Conservation (phyloP, 2,797 vertebrate species). For the Hydrophis major region DNA sequence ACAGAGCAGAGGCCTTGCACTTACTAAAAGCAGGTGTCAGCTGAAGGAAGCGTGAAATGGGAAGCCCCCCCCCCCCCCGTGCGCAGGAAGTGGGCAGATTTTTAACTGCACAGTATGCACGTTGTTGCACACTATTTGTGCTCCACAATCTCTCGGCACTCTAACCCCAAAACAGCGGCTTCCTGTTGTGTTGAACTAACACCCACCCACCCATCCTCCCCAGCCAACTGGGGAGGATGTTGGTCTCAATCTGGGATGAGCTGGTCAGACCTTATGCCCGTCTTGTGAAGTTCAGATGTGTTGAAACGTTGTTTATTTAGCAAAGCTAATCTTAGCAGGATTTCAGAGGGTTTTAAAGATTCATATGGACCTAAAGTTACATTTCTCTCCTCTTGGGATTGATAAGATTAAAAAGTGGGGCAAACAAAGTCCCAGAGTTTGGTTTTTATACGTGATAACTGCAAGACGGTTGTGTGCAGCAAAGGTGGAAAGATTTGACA, state of each 20-base stretch:
- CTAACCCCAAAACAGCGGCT: background rate
- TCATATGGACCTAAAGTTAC: background rate
- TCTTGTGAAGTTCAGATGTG: background rate
- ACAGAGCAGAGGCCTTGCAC: background rate
- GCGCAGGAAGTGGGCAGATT: constrained; percentile 47
- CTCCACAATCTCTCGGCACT: background rate
- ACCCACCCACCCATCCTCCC: background rate
- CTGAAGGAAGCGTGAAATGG: background rate
- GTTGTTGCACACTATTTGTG: rapidly evolving
- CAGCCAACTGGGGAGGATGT: background rate
- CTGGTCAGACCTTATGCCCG: background rate
- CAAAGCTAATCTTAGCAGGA: background rate
- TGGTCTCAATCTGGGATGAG: background rate
- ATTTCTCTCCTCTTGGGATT: background rate
- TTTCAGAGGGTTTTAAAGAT: background rate
- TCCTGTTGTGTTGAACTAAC: background rate
- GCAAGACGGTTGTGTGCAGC: background rate
- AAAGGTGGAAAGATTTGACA: background rate
- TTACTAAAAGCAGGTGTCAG: constrained; percentile 39
- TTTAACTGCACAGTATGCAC: rapidly evolving
- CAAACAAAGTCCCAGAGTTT: background rate
- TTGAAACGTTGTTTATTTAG: background rate
- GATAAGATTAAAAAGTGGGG: background rate
- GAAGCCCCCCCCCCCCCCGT: rapidly evolving
- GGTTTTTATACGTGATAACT: background rate